Base-by-base conservation (phyloP, 2,113 vertebrate species). In the Catharus minimus region DNA sequence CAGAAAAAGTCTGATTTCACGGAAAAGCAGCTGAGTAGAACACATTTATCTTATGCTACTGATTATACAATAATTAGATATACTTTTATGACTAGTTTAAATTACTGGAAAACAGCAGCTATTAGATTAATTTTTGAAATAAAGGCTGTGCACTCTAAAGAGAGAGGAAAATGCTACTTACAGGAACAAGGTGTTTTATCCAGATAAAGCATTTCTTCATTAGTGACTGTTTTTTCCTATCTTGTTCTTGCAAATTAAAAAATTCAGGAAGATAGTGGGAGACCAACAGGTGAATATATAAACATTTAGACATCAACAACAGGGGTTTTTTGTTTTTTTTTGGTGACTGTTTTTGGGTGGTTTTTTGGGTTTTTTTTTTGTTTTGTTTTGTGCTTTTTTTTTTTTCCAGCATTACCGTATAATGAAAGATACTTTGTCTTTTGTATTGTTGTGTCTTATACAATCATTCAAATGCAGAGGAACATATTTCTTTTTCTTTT, bases 41-140 rank as follows among this genome's bases (percentile, higher is more conserved):
- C 43, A 30, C 30, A 69, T 94, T 93, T 94, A 61, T 96, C 60
- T 36, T 87, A 81, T 38, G 73, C 38, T 47, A 88, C 80, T 93
- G 80, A 94, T 93, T 93, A 89, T 55, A 81, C 53, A 72, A 69
- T 95, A 93, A 66, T 77, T 78, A 89, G 74, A 82, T 80, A 86
- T 33, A 85, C 61, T 92, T 95, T 69, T 80, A 78, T 65, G 68
- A 77, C 55, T 89, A 36, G 19, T 91, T 33, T 80, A 38, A 93
- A 84, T 93, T 90, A 87, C 78, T 58, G 52, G 46, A 68, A 95
- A 93, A 89, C 9, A 90, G 67, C 27, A 36, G 39, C 73, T 95
- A 17, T 89, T 82, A 94, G 75, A 90, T 82, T 89, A 50, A 33
- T 81, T 87, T 92, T 30, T 86, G 60, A 90, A 93, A 71, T 77